Evolutionary conservation across 2,888 invertebrate species (phyloP).

Genomic region (Pyrgus malvae): DNA sequence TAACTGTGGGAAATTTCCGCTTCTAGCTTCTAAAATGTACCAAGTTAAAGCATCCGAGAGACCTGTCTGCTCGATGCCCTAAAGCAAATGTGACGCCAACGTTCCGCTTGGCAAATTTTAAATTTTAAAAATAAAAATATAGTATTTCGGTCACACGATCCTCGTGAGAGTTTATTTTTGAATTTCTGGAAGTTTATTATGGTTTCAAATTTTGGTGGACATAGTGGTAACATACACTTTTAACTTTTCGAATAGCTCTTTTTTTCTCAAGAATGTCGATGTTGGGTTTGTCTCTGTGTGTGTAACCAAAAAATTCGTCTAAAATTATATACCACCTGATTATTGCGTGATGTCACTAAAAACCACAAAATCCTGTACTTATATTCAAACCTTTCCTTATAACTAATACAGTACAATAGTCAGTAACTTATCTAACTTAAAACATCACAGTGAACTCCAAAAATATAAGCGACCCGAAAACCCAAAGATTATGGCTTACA

Average conservation of each 20-base stretch:
- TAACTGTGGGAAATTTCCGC: no score
- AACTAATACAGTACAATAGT: neutral
- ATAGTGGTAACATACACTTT: neutral
- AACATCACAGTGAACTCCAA: neutral
- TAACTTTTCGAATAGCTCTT: no score
- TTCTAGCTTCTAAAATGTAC: conserved; percentile 14
- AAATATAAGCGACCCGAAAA: neutral
- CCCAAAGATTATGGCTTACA: conserved; percentile 9
- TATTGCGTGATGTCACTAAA: no score
- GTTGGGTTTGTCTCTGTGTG: no score
- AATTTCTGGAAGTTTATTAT: neutral
- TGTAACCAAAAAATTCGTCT: no score
- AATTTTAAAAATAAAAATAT: conserved; percentile 25
- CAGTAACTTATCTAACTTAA: neutral
- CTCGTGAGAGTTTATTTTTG: conserved; percentile 7
- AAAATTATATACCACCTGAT: no score
- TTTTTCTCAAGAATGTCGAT: no score
- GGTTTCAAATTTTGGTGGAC: neutral
- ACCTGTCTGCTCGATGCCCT: conserved; percentile 25
- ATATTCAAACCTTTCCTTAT: no score
- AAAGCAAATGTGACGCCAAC: conserved; percentile 30
- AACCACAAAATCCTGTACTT: no score
- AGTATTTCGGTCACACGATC: conserved; percentile 9
- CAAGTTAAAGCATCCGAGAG: conserved; percentile 24
- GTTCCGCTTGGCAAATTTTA: conserved; percentile 21